Base-by-base conservation (phyloP, 2,888 invertebrate species). In the Lamproptera curius region DNA sequence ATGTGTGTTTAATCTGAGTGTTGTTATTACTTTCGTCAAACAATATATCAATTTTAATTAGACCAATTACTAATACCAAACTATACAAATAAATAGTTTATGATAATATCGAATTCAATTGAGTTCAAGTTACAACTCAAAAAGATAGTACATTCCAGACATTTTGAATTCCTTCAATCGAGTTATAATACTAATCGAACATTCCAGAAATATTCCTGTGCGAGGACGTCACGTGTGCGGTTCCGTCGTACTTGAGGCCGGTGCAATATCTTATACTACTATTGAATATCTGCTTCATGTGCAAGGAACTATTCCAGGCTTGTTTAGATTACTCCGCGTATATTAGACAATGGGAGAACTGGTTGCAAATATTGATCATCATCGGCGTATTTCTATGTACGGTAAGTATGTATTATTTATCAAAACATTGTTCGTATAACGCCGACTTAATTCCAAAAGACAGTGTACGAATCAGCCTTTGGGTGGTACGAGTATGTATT, bases 291-390 rank as follows among this genome's bases (percentile, higher is more conserved):
- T 78, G 92, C 48, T 84, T 94, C 38, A 64, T 93, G 51, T 80
- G 79, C 0, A 96, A 96, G 70, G 96, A 96, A 76, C 73, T 95
- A 43, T 94, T 94, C 65, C 94, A 95, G 84, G 89, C 95, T 52
- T 91, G 91, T 0, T 93, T 95, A 51, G 91, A 91, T 40, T 90
- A 93, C 75, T 89, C 87, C 16, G 89, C 89, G n/a, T 95, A 96
- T 61, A 89, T 93, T 1, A 89, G 90, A 56, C 92, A 94, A 56
- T 95, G 95, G 94, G 95, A 96, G 70, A 95, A 96, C 70, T 94
- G 93, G 92, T 81, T 95, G 39, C 95, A 95, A 67, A 92, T 94
- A 90, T 80, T 93, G 14, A 94, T 95, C 41, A 92, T 95, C 43
- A 69, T 92, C 33, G 91, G 92, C 53, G 92, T 94, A 0, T 91